Evolutionary conservation across 1,140 invertebrate genomes (phyloP).

Genomic region (Ips nitidus): DNA sequence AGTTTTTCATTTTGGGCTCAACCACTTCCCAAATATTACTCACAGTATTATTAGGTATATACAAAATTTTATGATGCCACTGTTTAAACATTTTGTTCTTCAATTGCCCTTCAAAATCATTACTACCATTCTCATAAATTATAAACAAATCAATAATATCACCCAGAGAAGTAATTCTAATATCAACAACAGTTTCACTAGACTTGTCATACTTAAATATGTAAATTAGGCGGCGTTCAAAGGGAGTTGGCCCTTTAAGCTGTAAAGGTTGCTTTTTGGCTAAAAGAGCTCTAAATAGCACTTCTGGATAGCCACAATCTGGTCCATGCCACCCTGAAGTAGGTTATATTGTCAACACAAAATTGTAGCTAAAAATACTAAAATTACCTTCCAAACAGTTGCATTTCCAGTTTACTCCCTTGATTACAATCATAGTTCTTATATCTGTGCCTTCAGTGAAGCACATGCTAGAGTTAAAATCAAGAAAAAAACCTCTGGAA

Average conservation of each 20-base stretch:
- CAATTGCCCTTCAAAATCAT: conserved; percentile 45
- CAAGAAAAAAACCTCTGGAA: conserved; percentile 52
- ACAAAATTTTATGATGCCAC: conserved; percentile 60
- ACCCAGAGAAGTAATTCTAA: conserved; percentile 61
- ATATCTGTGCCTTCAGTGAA: conserved; percentile 58
- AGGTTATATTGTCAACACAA: not conserved
- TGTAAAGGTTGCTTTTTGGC: conserved; percentile 57
- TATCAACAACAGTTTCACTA: conserved; percentile 60
- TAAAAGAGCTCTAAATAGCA: conserved; percentile 66
- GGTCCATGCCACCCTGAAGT: conserved; percentile 62
- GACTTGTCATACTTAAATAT: conserved; percentile 60
- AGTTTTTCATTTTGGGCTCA: conserved; percentile 52
- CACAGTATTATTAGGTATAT: conserved; percentile 53
- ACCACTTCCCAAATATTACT: conserved; percentile 54
- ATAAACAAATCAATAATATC: conserved; percentile 66
- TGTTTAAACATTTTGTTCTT: conserved; percentile 49
- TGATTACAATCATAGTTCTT: conserved; percentile 48
- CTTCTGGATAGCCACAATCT: conserved; percentile 67
- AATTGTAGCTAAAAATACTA: not conserved
- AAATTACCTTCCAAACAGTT: conserved; percentile 53
- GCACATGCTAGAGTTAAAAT: conserved; percentile 58
- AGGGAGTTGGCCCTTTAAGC: conserved; percentile 53
- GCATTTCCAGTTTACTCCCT: conserved; percentile 54
- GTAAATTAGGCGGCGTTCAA: conserved; percentile 59
- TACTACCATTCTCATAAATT: conserved; percentile 56